A percentile compares a stretch with the other conserved stretches of the same genome.
Conservation (phyloP, 2,113 vertebrate genomes). For the Ardeotis arabs region DNA sequence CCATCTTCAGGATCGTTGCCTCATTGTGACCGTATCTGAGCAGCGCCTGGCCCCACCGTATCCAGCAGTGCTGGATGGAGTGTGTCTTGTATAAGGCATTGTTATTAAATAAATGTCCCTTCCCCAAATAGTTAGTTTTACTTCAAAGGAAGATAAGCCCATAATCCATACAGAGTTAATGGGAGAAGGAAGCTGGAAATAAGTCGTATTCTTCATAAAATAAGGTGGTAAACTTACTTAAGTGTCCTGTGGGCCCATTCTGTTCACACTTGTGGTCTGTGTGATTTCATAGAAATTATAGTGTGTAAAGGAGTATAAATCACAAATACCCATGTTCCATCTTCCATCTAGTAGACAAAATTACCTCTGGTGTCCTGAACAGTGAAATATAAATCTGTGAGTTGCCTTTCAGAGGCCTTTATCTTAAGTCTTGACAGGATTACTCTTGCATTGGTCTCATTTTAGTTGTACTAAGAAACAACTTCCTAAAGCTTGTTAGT, state of each 20-base stretch:
- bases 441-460: not conserved
- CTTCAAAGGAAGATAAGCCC: not conserved
- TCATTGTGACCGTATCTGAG: not conserved
- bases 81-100: not conserved
- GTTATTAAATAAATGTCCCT: not conserved
- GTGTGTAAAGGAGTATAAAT: not conserved
- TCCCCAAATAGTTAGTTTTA: not conserved
- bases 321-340: rapidly evolving
- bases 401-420: not conserved
- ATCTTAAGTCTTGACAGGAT: not conserved
- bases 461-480: not conserved
- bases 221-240: not conserved
- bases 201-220: not conserved
- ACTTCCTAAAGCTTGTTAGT: not conserved
- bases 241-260: not conserved
- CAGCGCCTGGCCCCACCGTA: not conserved
- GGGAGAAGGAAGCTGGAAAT: not conserved
- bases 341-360: not conserved
- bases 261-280: rapidly evolving
- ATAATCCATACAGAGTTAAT: rapidly evolving
- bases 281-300: not conserved
- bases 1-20: not conserved
- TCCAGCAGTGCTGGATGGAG: not conserved
- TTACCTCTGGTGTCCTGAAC: not conserved
- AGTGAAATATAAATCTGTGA: not conserved